Percentiles rank a stretch among this genome's conserved stretches.
phyloP scores from a whole-genome alignment of 2,888 invertebrate species.

The Eumerus sabulonum region DNA sequence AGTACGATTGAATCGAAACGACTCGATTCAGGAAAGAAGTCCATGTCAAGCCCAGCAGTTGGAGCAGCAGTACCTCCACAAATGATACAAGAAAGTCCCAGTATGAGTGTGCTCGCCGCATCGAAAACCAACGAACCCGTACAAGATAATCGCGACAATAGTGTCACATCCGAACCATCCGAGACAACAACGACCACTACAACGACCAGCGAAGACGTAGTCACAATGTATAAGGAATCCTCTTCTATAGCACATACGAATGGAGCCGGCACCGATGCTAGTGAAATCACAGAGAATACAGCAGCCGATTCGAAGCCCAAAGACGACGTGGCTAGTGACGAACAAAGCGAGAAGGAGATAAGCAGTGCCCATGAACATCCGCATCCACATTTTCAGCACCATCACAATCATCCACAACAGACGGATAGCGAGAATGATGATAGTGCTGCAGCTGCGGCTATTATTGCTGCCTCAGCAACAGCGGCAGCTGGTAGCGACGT shows the following conservation, averaged over 20 bases:
- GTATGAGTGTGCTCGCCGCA: constrained; percentile 74
- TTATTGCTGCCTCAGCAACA: constrained; percentile 63
- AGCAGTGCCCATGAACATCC: constrained; percentile 75
- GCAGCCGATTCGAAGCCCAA: constrained; percentile 67
- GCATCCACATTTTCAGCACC: constrained; percentile 75
- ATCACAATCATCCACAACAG: constrained; percentile 76
- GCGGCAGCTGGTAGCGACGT: constrained; percentile 72
- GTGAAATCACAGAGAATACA: constrained; percentile 59
- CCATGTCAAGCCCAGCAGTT: constrained; percentile 78
- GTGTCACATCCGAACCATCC: constrained; percentile 78
- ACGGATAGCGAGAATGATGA: constrained; percentile 71
- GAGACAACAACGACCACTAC: constrained; percentile 78
- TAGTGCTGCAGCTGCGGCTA: constrained; percentile 71
- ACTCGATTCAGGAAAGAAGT: constrained; percentile 77
- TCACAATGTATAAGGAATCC: constrained; percentile 78
- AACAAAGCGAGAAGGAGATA: constrained; percentile 71
- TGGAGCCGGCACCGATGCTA: constrained; percentile 69
- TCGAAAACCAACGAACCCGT: constrained; percentile 74
- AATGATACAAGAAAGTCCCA: constrained; percentile 77
- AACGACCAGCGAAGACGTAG: constrained; percentile 78
- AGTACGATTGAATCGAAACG: constrained; percentile 74
- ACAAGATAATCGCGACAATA: constrained; percentile 75
- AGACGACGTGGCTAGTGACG: constrained; percentile 73
- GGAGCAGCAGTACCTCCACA: constrained; percentile 72
- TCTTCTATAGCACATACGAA: constrained; percentile 71